Percentiles rank a stretch among this genome's conserved stretches.
phyloP scores from a whole-genome alignment of 2,888 invertebrate genomes.

The Drosophila helvetica region DNA sequence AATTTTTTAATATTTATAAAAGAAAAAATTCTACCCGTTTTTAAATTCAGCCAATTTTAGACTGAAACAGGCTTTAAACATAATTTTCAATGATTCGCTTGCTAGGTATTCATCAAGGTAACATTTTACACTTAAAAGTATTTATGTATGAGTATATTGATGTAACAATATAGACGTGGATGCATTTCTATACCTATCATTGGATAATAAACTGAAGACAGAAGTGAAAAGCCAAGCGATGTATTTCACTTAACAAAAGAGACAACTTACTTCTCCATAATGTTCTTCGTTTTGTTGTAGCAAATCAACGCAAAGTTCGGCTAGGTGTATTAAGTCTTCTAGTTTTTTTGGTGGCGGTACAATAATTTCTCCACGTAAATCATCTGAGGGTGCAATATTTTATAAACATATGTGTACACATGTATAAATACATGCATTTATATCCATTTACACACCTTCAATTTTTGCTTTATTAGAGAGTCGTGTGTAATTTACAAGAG shows the following conservation, averaged over 20 bases:
- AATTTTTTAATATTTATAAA: no score
- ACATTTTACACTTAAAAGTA: background rate
- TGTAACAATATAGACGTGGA: background rate
- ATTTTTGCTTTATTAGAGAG: conserved; percentile 98
- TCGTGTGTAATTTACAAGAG: conserved; percentile 97
- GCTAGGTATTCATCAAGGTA: background rate
- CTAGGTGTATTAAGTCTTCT: conserved; percentile 98
- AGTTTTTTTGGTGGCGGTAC: conserved; percentile 95
- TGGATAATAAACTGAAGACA: background rate
- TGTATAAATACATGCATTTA: conserved; percentile 24
- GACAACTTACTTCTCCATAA: conserved; percentile 95
- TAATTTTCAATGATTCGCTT: background rate
- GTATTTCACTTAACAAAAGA: background rate
- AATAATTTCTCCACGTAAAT: conserved; percentile 90
- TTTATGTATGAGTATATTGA: background rate
- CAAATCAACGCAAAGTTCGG: conserved; percentile 98
- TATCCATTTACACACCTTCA: conserved; percentile 89
- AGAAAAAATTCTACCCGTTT: background rate
- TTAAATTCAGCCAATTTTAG: background rate
- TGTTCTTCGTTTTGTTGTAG: conserved; percentile 99
- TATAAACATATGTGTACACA: background rate
- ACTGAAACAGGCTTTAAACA: background rate
- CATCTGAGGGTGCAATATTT: conserved; percentile 85
- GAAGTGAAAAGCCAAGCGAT: conserved; percentile 4
- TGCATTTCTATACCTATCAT: background rate